phyloP scores from a whole-genome alignment of 2,113 vertebrate genomes.

The Oceanodroma tethys region DNA sequence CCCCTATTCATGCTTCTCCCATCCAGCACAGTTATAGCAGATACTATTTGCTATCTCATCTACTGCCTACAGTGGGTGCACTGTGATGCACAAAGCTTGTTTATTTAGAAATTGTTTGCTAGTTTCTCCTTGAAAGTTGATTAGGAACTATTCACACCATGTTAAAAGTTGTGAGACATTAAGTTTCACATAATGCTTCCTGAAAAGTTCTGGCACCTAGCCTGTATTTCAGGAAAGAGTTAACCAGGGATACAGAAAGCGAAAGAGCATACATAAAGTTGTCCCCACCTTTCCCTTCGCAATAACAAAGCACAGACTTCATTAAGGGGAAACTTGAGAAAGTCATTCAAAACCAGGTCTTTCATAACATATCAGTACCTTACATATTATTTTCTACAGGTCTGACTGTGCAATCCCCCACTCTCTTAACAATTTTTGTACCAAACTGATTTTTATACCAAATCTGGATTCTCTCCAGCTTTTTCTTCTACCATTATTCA shows the following conservation, averaged over 20 bases:
- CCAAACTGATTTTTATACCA: neutral
- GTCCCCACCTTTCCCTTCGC: neutral
- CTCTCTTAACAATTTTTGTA: neutral
- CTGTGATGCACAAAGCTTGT: neutral
- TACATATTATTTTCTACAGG: neutral
- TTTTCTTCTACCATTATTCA: neutral
- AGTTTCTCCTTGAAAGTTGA: neutral
- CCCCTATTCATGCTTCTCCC: neutral
- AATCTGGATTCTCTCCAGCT: neutral
- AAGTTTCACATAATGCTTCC: neutral
- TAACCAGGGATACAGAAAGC: neutral
- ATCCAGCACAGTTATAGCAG: neutral
- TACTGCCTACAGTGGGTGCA: neutral
- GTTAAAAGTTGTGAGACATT: neutral
- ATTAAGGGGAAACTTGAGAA: neutral
- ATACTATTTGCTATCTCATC: neutral
- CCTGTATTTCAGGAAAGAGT: neutral
- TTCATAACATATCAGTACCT: neutral
- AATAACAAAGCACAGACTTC: constrained; percentile 1
- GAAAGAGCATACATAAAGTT: neutral
- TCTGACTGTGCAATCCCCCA: neutral
- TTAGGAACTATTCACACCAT: neutral
- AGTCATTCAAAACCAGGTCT: neutral
- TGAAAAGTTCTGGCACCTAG: neutral
- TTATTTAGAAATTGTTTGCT: neutral